phyloP scores from a whole-genome alignment of 1,140 invertebrate genomes.

The Gonatopus flavifemur region DNA sequence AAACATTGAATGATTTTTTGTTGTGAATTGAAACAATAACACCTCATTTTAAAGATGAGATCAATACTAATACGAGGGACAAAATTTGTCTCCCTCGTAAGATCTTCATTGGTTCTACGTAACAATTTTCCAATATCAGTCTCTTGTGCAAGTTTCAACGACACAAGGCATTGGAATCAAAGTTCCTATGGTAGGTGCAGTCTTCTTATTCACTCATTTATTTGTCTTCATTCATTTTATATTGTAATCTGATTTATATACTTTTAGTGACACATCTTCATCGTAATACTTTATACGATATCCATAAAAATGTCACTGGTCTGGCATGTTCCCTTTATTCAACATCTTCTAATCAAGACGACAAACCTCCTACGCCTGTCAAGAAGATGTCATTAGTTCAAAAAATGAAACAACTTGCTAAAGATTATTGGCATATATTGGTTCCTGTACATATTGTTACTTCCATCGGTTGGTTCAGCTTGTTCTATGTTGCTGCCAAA shows the following conservation, averaged over 20 bases:
- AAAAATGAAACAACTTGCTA: constrained; percentile 87
- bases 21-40: no score
- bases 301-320: neutral
- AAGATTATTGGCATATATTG: constrained; percentile 92
- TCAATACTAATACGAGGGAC: constrained; percentile 20
- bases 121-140: constrained; percentile 18
- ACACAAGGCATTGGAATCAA: constrained; percentile 9
- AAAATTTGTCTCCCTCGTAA: constrained; percentile 11
- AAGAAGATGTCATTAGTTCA: constrained; percentile 70
- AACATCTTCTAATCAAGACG: neutral
- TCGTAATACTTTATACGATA: no score
- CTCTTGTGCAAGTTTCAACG: constrained; percentile 5
- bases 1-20: no score
- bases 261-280: no score
- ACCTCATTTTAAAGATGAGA: constrained; percentile 31
- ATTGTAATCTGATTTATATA: no score
- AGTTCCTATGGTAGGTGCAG: constrained; percentile 23
- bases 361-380: neutral
- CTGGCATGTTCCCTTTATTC: constrained; percentile 10
- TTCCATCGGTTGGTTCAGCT: constrained; percentile 80
- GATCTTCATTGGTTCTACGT: constrained; percentile 3
- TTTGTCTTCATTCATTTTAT: no score
- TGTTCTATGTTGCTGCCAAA: constrained; percentile 84
- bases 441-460: constrained; percentile 87
- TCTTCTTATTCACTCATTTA: neutral